Base-by-base conservation (phyloP, 2,888 invertebrate species). In the Clistopyga incitator region DNA sequence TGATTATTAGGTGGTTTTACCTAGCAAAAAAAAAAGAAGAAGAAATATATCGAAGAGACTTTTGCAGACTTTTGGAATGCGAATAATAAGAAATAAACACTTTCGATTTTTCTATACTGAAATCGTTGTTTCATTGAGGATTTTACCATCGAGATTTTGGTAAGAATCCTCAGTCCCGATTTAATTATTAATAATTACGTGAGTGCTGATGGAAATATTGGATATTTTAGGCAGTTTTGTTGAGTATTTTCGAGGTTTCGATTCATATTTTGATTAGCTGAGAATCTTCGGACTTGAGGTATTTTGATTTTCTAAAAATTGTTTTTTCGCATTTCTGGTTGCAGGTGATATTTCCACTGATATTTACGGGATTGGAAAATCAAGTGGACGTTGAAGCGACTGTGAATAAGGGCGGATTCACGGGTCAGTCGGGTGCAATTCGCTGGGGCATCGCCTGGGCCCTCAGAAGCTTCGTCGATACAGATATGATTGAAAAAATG, bases 381-480 rank as follows among this genome's bases (percentile, higher is more conserved):
- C 94, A 95, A 92, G 97, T 98, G 59, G 99, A 99, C 93, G 94
- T 99, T 29, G 97, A 97, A 91, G 98, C 97, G 59, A 95, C 95
- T 88, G 95, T 97, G 47, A 94, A 94, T 87, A 95, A 95, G 50
- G 97, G 97, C 50, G 98, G 98, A 13, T 94, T 95, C 47, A 95
- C 97, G 18, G 96, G 97, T 0, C 97, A 98, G 93, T 95, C 98
- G n/a, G 98, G 98, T 52, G 98, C 98, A 70, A 95, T 99, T 80
- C 95, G 99, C 83, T 97, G 96, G 95, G 98, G 97, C 29, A 96
- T 99, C 80, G 95, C 98, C n/a, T 95, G 95, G 95, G 96, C 96
- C 29, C 94, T 99, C 75, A 95, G 97, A 76, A 97, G 97, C 92
- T 98, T 98, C 94, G 96, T 98, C 20, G 96, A 97, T 87, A 93